These are phyloP conservation scores for Motacilla alba DNA, from an alignment of 2,113 vertebrate genomes.

Conservation along the genomic window DNA sequence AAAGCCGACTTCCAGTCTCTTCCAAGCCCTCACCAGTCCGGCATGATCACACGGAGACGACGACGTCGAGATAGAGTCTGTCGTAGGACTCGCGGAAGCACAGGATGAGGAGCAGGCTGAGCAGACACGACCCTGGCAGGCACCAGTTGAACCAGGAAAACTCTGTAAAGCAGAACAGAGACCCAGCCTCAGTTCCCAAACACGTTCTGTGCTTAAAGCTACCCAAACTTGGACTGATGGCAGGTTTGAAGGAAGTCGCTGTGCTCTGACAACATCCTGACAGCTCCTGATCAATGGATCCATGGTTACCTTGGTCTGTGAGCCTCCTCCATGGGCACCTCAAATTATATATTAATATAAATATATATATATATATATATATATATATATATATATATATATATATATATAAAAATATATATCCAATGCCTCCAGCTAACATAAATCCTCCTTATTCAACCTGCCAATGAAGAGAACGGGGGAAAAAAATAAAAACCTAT, in stretches of 20 bases:
- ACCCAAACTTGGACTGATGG: neutral
- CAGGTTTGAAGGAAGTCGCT: neutral
- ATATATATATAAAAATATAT: neutral
- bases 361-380: too few relatives aligned
- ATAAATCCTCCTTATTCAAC: conserved; percentile 5
- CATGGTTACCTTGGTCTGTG: neutral
- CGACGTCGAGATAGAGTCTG: conserved; percentile 96
- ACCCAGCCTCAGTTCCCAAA: neutral
- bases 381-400: neutral
- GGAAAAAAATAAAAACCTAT: neutral
- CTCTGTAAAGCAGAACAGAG: conserved; percentile 77
- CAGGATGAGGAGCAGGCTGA: conserved; percentile 92
- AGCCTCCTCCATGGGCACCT: neutral
- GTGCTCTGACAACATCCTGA: neutral
- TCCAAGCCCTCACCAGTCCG: neutral
- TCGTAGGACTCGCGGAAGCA: conserved; percentile 98
- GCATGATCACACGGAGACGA: conserved; percentile 85
- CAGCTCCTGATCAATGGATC: neutral
- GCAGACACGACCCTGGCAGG: conserved; percentile 91
- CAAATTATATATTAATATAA: neutral
- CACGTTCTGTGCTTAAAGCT: rapidly evolving
- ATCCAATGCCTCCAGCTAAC: neutral
- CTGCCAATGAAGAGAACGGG: neutral
- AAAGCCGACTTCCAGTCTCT: conserved; percentile 39
- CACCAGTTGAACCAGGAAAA: conserved; percentile 99